These are phyloP conservation scores for Zapus hudsonius DNA, from an alignment of 2,113 vertebrate genomes.

Conservation along the genomic window DNA sequence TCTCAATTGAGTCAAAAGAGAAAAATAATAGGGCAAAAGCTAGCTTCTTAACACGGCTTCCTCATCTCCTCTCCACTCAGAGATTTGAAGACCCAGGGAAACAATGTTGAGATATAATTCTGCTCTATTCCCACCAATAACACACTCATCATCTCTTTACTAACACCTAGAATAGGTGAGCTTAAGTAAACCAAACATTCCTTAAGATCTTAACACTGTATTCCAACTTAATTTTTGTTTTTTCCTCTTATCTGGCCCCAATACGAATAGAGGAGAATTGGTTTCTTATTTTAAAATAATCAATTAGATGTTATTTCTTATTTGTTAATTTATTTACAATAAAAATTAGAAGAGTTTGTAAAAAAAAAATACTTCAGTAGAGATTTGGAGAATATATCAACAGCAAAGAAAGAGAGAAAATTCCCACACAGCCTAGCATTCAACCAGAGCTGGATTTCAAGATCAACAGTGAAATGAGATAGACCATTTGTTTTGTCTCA, in stretches of 20 bases:
- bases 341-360: neutral
- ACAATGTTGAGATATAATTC: neutral
- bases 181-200: no score
- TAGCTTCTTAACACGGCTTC: neutral
- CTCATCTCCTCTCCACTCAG: neutral
- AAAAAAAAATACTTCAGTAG: neutral
- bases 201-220: neutral
- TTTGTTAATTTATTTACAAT: no score
- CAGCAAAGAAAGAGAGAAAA: neutral
- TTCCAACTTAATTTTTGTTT: neutral
- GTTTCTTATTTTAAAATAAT: neutral
- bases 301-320: no score
- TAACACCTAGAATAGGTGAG: neutral
- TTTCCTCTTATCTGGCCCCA: neutral
- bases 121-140: neutral
- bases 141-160: neutral
- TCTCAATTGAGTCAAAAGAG: neutral
- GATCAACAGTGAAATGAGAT: conserved; percentile 4
- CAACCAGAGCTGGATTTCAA: conserved; percentile 10
- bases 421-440: conserved; percentile 9
- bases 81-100: neutral
- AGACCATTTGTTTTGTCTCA: conserved; percentile 61
- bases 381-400: conserved; percentile 35
- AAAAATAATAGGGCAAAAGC: neutral
- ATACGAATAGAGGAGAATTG: neutral